These are phyloP conservation scores for Gallinago paraguaiae DNA, from an alignment of 2,113 vertebrate species.

Conservation along the genomic window DNA sequence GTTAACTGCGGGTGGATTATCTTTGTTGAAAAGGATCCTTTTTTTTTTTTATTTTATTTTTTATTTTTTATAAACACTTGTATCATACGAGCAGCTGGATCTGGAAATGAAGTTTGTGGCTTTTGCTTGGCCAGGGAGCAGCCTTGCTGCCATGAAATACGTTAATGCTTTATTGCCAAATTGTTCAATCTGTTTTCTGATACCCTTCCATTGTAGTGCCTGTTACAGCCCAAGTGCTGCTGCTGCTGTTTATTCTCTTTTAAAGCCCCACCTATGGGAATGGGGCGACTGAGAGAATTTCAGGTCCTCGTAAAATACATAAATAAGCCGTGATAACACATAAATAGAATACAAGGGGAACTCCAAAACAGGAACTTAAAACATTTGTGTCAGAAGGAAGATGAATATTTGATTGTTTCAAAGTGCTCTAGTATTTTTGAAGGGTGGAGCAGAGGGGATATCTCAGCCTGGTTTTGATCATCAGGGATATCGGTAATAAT, in stretches of 20 bases:
- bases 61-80: not conserved
- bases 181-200: not conserved
- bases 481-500: not conserved
- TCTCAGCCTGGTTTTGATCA: not conserved
- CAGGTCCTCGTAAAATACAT: not conserved
- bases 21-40: not conserved
- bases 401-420: not conserved
- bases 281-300: not conserved
- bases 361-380: not conserved
- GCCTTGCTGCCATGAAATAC: not conserved
- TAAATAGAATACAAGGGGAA: not conserved
- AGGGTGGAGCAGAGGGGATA: not conserved
- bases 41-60: not conserved
- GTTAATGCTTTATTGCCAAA: not conserved
- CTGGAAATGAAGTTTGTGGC: slow-evolving; percentile 23
- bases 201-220: not conserved
- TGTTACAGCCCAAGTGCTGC: not conserved
- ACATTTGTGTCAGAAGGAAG: not conserved
- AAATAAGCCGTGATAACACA: not conserved
- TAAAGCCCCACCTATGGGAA: not conserved
- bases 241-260: not conserved
- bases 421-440: not conserved
- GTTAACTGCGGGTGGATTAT: not conserved
- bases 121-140: not conserved
- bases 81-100: not conserved